Evolutionary conservation across 2,113 vertebrate species (phyloP).

Genomic region (Paralichthys olivaceus): DNA sequence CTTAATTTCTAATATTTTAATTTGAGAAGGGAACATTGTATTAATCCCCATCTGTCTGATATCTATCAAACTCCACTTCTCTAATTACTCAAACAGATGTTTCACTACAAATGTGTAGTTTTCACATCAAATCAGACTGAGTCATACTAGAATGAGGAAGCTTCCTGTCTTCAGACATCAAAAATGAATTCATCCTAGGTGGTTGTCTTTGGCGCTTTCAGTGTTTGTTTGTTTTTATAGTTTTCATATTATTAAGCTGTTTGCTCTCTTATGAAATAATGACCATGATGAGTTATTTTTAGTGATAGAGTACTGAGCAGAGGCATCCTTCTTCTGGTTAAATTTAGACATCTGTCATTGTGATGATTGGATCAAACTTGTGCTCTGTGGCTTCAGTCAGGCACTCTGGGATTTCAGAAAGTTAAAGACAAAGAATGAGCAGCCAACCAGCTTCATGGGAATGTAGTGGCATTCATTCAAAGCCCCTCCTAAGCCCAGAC

Average conservation of each 20-base stretch:
- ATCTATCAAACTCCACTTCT: no score
- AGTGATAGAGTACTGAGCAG: neutral
- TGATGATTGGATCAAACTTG: slow-evolving; percentile 46
- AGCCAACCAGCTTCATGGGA: slow-evolving; percentile 77
- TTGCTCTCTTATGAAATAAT: neutral
- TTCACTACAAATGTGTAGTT: neutral
- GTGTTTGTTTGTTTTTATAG: neutral
- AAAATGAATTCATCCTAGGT: no score
- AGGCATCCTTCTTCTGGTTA: neutral
- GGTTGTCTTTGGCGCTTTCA: neutral
- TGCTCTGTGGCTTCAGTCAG: slow-evolving; percentile 17
- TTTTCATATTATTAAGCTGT: neutral
- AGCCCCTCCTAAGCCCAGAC: slow-evolving; percentile 19
- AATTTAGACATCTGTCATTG: slow-evolving; percentile 23
- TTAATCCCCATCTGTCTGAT: no score
- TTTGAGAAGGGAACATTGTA: no score
- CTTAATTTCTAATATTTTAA: no score
- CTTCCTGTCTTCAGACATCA: neutral
- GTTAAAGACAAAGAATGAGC: slow-evolving; percentile 38
- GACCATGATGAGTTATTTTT: neutral
- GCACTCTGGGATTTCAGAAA: slow-evolving; percentile 12
- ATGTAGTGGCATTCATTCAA: slow-evolving; percentile 78
- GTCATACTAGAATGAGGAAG: neutral
- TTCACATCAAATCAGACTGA: neutral
- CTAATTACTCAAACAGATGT: neutral